A percentile compares a stretch with the other conserved stretches of the same genome.
Evolutionary conservation across 2,888 invertebrate genomes (phyloP).

Genomic region (Meteorus colon): DNA sequence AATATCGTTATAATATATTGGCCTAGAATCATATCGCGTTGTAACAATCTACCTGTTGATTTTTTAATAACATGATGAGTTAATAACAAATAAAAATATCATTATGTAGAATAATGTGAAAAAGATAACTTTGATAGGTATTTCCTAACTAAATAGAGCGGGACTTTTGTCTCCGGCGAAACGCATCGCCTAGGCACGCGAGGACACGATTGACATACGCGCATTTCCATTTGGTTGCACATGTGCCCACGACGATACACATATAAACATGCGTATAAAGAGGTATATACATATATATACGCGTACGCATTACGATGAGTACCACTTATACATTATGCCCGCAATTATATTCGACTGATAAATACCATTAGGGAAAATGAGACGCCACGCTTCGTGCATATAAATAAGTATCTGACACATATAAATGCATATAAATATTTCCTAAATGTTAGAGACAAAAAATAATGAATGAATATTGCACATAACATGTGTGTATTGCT

Average conservation of each 20-base stretch:
- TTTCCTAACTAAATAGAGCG: slow-evolving; percentile 38
- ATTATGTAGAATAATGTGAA: not conserved
- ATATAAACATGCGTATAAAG: not conserved
- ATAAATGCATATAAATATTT: not conserved
- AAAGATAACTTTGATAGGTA: not conserved
- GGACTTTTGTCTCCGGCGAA: slow-evolving; percentile 38
- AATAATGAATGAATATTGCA: not conserved
- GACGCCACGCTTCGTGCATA: not conserved
- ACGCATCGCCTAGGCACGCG: slow-evolving; percentile 39
- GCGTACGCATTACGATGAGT: slow-evolving; percentile 5
- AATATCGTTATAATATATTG: too few species aligned
- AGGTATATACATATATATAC: not conserved
- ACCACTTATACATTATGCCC: slow-evolving; percentile 1
- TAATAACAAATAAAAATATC: not conserved
- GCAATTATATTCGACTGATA: slow-evolving; percentile 28
- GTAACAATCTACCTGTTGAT: too few species aligned
- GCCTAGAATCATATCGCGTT: too few species aligned
- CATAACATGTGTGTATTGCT: not conserved
- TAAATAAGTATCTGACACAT: not conserved
- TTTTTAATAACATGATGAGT: not conserved
- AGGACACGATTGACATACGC: slow-evolving; percentile 38
- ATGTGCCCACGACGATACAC: slow-evolving; percentile 3
- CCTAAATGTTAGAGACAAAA: not conserved
- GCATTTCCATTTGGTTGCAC: slow-evolving; percentile 35
- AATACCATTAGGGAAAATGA: slow-evolving; percentile 22